Percentiles rank a stretch among this genome's conserved stretches.
Evolutionary conservation across 2,797 vertebrate genomes (phyloP).

Genomic region (Neosilurus mollespiculum): DNA sequence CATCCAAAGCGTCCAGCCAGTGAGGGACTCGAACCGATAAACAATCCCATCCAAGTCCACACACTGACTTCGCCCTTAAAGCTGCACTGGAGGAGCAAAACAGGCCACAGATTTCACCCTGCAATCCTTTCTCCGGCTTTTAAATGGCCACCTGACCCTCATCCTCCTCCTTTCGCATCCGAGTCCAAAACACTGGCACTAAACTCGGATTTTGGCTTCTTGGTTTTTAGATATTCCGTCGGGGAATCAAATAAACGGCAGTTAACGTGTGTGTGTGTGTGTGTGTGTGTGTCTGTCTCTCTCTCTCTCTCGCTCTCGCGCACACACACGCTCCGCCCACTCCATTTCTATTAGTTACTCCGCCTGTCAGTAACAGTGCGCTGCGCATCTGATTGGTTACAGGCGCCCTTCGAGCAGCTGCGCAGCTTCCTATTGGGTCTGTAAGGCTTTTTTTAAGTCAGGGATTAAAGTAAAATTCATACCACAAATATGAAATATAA

Average conservation of each 20-base stretch:
- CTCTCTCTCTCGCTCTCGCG: too few relatives aligned
- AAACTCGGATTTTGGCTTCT: conserved; percentile 12
- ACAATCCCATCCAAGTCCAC: conserved; percentile 7
- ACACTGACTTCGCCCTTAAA: conserved; percentile 23
- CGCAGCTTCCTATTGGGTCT: conserved; percentile 56
- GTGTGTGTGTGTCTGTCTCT: too few relatives aligned
- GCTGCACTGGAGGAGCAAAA: conserved; percentile 27
- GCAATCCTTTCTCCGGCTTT: background rate
- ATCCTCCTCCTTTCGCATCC: conserved; percentile 32
- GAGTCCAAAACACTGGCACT: background rate
- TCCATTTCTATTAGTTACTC: conserved; percentile 58
- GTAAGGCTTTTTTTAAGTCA: background rate
- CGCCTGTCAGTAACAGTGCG: conserved; percentile 40
- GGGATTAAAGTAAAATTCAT: conserved; percentile 9
- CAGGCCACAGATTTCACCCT: background rate
- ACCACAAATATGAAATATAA: conserved; percentile 26
- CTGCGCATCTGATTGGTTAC: conserved; percentile 63
- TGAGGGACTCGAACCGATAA: conserved; percentile 8
- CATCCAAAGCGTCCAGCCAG: background rate
- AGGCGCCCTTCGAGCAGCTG: conserved; percentile 36
- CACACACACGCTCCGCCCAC: conserved; percentile 51
- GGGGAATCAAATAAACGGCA: conserved; percentile 60
- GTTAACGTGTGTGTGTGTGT: conserved; percentile 46
- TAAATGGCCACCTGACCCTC: background rate
- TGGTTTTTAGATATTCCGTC: conserved; percentile 38